These are phyloP conservation scores for Mionectes macconnelli DNA, from an alignment of 2,113 vertebrate species.

Conservation along the genomic window DNA sequence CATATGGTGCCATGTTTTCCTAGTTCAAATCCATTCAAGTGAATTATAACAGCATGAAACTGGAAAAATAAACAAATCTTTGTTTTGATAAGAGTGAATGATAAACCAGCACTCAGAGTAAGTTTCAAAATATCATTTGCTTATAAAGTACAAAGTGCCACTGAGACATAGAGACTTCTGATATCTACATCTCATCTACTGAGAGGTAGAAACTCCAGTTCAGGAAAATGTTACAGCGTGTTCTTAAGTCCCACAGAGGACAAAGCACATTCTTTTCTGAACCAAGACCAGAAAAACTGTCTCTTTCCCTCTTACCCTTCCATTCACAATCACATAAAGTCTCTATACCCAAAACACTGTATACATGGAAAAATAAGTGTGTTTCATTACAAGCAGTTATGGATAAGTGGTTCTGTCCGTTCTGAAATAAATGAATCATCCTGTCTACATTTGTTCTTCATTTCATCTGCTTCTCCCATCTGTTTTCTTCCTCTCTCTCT, in stretches of 20 bases:
- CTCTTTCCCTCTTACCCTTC: not conserved
- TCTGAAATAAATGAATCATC: slow-evolving; percentile 12
- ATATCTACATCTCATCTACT: no score
- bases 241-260: not conserved
- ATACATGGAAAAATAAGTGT: slow-evolving; percentile 1
- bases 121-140: not conserved
- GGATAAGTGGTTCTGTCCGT: not conserved
- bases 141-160: not conserved
- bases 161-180: not conserved
- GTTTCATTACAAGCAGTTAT: not conserved
- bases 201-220: not conserved
- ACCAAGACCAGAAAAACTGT: not conserved
- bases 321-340: not conserved
- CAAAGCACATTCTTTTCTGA: slow-evolving; percentile 20
- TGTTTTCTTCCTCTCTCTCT: not conserved
- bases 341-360: not conserved
- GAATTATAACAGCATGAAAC: not conserved
- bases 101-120: not conserved
- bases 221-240: slow-evolving; percentile 7
- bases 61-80: not conserved
- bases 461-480: slow-evolving; percentile 12
- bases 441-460: not conserved
- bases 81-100: not conserved
- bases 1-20: not conserved
- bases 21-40: not conserved